Percentiles rank a stretch among this genome's conserved stretches.
Conservation (phyloP, 2,113 vertebrate species). For the Ammodytes marinus region DNA sequence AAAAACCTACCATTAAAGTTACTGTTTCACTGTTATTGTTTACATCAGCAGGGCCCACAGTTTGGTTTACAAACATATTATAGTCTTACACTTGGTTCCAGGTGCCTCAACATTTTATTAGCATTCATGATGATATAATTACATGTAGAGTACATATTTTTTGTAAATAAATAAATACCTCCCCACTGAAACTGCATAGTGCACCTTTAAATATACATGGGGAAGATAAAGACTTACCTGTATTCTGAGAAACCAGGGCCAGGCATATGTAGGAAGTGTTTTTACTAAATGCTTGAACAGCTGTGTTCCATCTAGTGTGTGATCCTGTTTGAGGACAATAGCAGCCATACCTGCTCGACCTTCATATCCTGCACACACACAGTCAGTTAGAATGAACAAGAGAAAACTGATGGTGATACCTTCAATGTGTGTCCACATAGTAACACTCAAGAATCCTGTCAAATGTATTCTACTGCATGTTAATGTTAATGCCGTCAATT, state of each 20-base stretch:
- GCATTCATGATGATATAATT: no score
- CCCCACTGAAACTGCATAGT: no score
- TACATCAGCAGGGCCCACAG: no score
- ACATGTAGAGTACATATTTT: no score
- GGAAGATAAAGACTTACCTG: constrained; percentile 65
- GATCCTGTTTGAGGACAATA: constrained; percentile 81
- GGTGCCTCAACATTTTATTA: no score
- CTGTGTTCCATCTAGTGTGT: constrained; percentile 75
- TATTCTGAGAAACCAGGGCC: constrained; percentile 76
- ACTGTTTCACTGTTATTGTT: no score
- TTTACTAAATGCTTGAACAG: constrained; percentile 81
- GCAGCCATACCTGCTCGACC: constrained; percentile 91
- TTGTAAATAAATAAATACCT: no score
- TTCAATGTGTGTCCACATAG: background rate
- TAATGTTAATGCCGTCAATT: background rate
- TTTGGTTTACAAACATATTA: no score
- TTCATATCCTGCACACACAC: constrained; percentile 86
- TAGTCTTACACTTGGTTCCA: no score
- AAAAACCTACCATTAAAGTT: no score
- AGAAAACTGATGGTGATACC: background rate
- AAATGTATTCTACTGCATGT: background rate
- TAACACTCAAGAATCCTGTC: background rate
- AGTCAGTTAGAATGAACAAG: background rate
- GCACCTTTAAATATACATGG: background rate
- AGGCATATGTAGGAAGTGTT: constrained; percentile 84